Evolutionary conservation across 2,797 vertebrate genomes (phyloP).

Genomic region (Malurus splendens): DNA sequence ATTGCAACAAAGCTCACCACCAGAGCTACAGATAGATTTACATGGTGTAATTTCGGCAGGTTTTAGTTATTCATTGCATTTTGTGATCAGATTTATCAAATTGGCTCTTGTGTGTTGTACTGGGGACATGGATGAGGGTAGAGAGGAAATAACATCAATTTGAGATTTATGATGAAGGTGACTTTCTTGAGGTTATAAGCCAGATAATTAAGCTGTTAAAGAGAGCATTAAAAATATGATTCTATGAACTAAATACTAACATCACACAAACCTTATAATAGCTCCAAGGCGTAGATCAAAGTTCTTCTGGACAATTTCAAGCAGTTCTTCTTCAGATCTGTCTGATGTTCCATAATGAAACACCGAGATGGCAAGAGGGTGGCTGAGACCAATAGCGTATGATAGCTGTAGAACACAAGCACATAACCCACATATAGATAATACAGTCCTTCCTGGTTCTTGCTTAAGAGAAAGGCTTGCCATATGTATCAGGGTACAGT

Average conservation of each 20-base stretch:
- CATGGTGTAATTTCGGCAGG: not conserved
- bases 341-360: constrained; percentile 84
- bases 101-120: not conserved
- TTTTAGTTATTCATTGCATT: not conserved
- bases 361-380: constrained; percentile 82
- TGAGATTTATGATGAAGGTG: not conserved
- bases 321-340: constrained; percentile 80
- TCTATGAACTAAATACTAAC: not conserved
- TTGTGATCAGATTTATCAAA: not conserved
- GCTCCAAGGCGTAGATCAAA: constrained; percentile 82
- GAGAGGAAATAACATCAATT: not conserved
- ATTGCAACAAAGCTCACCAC: not conserved
- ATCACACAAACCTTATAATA: constrained; percentile 76
- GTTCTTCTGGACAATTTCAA: constrained; percentile 83
- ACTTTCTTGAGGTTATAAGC: not conserved
- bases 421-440: not conserved
- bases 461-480: not conserved
- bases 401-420: constrained; percentile 68
- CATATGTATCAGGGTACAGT: not conserved
- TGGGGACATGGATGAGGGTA: not conserved
- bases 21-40: not conserved
- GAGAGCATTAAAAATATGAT: not conserved
- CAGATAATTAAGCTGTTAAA: not conserved
- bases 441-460: not conserved
- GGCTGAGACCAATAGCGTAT: constrained; percentile 80